Conservation (phyloP, 2,888 invertebrate genomes). For the Thumatha senex region DNA sequence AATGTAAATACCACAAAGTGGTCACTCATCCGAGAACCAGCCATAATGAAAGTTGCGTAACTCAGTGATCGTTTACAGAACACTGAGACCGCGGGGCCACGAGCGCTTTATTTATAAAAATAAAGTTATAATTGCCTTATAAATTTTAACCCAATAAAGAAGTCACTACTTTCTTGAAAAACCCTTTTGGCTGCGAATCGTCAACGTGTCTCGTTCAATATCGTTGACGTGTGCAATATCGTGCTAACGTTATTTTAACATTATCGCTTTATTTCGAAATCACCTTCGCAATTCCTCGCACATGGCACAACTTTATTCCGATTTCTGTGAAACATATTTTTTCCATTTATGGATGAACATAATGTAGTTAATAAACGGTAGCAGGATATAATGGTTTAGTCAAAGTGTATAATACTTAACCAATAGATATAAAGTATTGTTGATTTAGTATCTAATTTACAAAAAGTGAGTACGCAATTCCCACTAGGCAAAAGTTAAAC, state of each 20-base stretch:
- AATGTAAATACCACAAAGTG: no score
- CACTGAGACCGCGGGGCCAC: background rate
- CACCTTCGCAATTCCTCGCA: slow-evolving; percentile 13
- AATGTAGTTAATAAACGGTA: background rate
- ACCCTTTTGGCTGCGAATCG: background rate
- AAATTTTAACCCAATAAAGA: background rate
- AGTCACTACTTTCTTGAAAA: background rate
- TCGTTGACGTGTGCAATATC: background rate
- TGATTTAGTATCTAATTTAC: no score
- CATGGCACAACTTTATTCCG: slow-evolving; percentile 9
- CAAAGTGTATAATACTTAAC: no score
- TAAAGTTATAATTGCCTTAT: no score
- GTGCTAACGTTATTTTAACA: slow-evolving; percentile 2
- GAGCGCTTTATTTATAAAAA: no score
- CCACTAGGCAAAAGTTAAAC: no score
- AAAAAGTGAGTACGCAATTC: no score
- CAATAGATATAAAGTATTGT: no score
- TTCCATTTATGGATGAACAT: background rate
- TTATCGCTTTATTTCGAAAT: slow-evolving; percentile 15
- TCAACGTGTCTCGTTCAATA: background rate
- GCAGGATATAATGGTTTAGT: no score
- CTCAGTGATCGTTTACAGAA: no score
- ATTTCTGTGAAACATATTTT: background rate
- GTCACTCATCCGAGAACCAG: no score
- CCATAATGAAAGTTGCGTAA: no score